A percentile compares a stretch with the other conserved stretches of the same genome.
phyloP scores from a whole-genome alignment of 2,797 vertebrate genomes.

The Sorex maritimensis region DNA sequence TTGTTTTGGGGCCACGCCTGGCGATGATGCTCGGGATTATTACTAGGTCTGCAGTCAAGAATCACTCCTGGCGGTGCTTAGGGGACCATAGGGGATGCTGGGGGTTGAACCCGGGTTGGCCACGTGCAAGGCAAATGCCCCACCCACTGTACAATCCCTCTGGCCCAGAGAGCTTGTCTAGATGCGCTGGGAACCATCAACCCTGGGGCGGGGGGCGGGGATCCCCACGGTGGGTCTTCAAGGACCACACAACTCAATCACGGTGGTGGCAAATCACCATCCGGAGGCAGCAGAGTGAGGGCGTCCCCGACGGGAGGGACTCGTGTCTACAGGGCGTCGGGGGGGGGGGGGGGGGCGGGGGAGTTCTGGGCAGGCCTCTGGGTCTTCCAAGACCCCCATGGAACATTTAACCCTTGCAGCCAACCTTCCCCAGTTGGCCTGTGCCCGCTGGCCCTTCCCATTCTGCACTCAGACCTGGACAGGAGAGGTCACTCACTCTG shows the following conservation, averaged over 20 bases:
- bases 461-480: conserved; percentile 65
- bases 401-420: conserved; percentile 72
- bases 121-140: too few species aligned
- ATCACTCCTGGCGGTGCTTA: too few species aligned
- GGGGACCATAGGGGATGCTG: too few species aligned
- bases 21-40: too few species aligned
- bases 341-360: conserved; percentile 39
- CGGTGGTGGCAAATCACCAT: background rate
- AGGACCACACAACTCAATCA: conserved; percentile 52
- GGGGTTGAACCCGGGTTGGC: too few species aligned
- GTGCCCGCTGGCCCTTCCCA: conserved; percentile 80
- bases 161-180: conserved; percentile 20
- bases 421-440: conserved; percentile 73
- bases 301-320: background rate
- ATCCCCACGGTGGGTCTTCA: conserved; percentile 42
- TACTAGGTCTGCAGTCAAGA: too few species aligned
- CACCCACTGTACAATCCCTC: too few species aligned
- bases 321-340: conserved; percentile 45
- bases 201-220: too few species aligned
- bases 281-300: conserved; percentile 37
- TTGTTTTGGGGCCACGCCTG: too few species aligned
- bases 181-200: background rate
- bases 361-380: conserved; percentile 53
- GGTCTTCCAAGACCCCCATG: conserved; percentile 70
- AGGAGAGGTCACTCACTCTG: conserved; percentile 94